phyloP scores from a whole-genome alignment of 1,140 invertebrate species.

The Ridgeia piscesae region DNA sequence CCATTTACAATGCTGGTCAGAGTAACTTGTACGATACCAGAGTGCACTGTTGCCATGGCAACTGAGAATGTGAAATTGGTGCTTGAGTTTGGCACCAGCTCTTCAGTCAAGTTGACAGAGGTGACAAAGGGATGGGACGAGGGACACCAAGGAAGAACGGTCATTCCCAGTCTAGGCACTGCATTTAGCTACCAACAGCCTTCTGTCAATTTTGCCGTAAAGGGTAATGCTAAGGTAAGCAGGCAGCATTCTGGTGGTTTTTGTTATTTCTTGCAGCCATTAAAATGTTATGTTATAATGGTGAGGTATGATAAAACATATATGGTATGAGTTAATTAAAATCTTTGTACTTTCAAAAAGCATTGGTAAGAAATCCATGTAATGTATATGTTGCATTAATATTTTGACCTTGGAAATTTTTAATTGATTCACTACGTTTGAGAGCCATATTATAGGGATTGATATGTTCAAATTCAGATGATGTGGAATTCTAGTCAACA shows the following conservation, averaged over 20 bases:
- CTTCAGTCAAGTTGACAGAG: not conserved
- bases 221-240: not conserved
- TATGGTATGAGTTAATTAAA: not conserved
- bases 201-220: not conserved
- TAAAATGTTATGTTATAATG: not conserved
- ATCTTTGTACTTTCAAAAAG: too few species aligned
- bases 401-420: too few species aligned
- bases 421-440: too few species aligned
- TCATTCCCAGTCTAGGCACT: not conserved
- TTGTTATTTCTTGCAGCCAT: not conserved
- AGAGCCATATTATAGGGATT: too few species aligned
- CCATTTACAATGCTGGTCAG: not conserved
- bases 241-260: not conserved
- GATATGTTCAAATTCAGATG: too few species aligned
- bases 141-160: not conserved
- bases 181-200: not conserved
- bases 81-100: not conserved
- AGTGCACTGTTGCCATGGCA: not conserved
- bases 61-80: not conserved
- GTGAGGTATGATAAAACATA: not conserved
- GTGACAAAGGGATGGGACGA: not conserved
- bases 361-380: too few species aligned
- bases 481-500: not conserved
- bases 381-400: too few species aligned
- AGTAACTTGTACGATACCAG: not conserved